phyloP scores from a whole-genome alignment of 2,113 vertebrate species.

The Todiramphus saurophagus region DNA sequence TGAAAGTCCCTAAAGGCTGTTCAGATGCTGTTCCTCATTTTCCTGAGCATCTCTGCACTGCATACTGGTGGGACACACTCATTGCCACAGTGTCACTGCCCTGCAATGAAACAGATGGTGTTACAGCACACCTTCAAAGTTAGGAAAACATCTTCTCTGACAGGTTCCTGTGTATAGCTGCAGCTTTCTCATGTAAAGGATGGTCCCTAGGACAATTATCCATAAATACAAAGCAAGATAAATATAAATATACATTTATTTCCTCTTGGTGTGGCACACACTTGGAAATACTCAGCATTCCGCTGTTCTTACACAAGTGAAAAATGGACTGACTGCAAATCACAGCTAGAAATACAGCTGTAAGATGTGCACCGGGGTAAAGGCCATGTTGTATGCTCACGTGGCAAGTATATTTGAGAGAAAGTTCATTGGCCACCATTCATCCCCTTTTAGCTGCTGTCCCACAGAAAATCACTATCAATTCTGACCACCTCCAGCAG shows the following conservation, averaged over 20 bases:
- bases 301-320: accelerated
- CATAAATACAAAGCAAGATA: not conserved
- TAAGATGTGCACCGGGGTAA: not conserved
- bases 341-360: not conserved
- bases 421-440: not conserved
- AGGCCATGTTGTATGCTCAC: not conserved
- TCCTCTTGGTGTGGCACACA: not conserved
- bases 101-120: not conserved
- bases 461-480: not conserved
- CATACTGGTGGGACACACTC: not conserved
- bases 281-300: not conserved
- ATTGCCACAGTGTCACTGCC: not conserved
- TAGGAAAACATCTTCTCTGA: not conserved
- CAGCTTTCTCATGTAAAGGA: not conserved
- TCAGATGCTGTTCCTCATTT: not conserved
- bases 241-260: not conserved
- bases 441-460: not conserved
- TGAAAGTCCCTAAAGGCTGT: not conserved
- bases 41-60: not conserved
- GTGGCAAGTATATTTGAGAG: not conserved
- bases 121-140: not conserved
- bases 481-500: not conserved
- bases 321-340: not conserved
- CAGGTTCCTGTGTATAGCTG: not conserved
- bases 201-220: not conserved